Percentiles rank a stretch among this genome's conserved stretches.
These are phyloP conservation scores for Pogonocherus hispidulus DNA, from an alignment of 2,888 invertebrate genomes.

Conservation along the genomic window DNA sequence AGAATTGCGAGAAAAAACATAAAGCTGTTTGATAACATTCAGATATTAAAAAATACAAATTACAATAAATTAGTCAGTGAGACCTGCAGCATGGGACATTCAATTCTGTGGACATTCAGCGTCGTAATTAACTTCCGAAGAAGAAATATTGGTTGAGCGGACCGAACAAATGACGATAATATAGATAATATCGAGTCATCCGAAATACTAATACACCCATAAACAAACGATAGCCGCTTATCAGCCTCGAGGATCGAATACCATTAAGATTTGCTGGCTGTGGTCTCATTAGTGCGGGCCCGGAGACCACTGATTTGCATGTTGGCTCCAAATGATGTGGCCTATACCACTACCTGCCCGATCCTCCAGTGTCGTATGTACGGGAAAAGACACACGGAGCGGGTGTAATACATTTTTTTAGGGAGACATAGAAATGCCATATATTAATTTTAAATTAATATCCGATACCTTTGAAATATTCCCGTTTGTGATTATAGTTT, in stretches of 20 bases:
- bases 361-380: neutral
- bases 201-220: slow-evolving; percentile 37
- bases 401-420: neutral
- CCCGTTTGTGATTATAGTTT: no score
- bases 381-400: neutral
- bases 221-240: slow-evolving; percentile 41
- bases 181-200: slow-evolving; percentile 27
- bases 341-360: slow-evolving; percentile 47
- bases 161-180: slow-evolving; percentile 27
- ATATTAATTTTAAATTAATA: no score
- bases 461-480: no score
- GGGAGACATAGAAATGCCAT: no score
- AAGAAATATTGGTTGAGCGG: slow-evolving; percentile 7
- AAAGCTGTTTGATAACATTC: no score
- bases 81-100: no score
- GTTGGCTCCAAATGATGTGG: slow-evolving; percentile 55
- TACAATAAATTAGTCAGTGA: no score
- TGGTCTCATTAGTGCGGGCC: slow-evolving; percentile 33
- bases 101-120: neutral
- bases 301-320: slow-evolving; percentile 56
- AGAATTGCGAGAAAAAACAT: no score
- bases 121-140: neutral
- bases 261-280: slow-evolving; percentile 39
- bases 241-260: slow-evolving; percentile 34
- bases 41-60: no score